Evolutionary conservation across 2,797 vertebrate species (phyloP).

Genomic region (Enteromius afrohamiltoni): DNA sequence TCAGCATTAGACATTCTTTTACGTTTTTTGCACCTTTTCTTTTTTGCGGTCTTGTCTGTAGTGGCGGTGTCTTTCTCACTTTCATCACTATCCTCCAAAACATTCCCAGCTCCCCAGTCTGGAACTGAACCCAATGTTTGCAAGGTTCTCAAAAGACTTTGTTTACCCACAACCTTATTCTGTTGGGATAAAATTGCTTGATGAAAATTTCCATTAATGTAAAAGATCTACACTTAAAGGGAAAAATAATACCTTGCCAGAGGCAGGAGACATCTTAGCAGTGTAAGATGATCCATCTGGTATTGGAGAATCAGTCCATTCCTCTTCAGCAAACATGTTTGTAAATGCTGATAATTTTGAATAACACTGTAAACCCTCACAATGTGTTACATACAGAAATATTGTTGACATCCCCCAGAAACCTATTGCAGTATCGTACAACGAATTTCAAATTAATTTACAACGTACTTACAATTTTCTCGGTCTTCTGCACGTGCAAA

Average conservation of each 20-base stretch:
- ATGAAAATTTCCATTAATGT: not conserved
- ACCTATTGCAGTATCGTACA: not conserved
- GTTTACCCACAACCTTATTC: constrained; percentile 69
- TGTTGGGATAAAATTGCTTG: constrained; percentile 43
- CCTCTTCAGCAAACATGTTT: constrained; percentile 80
- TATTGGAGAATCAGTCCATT: constrained; percentile 75
- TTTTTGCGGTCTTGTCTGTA: constrained; percentile 66
- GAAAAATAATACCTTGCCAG: constrained; percentile 44
- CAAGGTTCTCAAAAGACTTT: constrained; percentile 78
- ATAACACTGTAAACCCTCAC: not conserved
- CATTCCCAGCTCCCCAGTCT: constrained; percentile 66
- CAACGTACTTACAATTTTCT: not conserved
- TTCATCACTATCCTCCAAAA: constrained; percentile 68
- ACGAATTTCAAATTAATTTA: not conserved
- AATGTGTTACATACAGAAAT: not conserved
- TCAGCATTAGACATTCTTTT: constrained; percentile 56
- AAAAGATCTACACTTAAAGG: not conserved
- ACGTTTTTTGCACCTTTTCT: constrained; percentile 71
- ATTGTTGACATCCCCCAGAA: not conserved
- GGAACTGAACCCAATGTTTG: constrained; percentile 74
- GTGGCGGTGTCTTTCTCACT: constrained; percentile 58
- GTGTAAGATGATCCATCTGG: constrained; percentile 42
- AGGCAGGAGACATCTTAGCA: constrained; percentile 13
- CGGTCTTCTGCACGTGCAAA: not conserved
- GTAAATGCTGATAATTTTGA: not conserved